Conservation (phyloP, 2,113 vertebrate species). For the Jaculus jaculus region DNA sequence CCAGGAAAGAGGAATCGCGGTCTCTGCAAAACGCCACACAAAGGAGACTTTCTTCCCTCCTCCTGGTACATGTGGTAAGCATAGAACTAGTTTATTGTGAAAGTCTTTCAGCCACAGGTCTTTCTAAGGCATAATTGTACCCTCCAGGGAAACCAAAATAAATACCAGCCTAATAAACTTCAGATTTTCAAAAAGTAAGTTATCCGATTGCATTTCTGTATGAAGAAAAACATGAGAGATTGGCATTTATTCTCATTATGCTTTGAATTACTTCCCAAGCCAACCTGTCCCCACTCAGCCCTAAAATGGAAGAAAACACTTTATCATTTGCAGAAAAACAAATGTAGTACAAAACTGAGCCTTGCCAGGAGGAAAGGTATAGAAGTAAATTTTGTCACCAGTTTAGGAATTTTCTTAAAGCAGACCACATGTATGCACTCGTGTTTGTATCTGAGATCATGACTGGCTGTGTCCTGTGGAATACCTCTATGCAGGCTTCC, state of each 20-base stretch:
- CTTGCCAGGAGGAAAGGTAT: neutral
- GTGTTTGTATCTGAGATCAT: neutral
- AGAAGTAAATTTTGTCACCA: neutral
- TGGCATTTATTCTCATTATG: conserved; percentile 12
- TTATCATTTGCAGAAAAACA: conserved; percentile 12
- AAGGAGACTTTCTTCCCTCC: conserved; percentile 66
- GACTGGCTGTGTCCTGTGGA: neutral
- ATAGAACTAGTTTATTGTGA: conserved; percentile 66
- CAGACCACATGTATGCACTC: too few species aligned
- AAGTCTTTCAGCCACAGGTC: conserved; percentile 61
- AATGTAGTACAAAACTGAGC: neutral
- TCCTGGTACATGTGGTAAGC: conserved; percentile 59
- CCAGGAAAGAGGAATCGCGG: neutral
- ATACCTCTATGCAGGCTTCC: neutral
- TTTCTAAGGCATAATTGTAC: conserved; percentile 66
- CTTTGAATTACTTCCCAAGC: conserved; percentile 60
- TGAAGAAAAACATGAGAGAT: conserved; percentile 57
- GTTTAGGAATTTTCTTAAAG: neutral
- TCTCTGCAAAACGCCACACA: neutral
- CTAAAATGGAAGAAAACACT: conserved; percentile 53
- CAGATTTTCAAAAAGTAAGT: conserved; percentile 64
- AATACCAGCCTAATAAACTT: conserved; percentile 64
- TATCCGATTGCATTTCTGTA: conserved; percentile 59
- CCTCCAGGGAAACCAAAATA: conserved; percentile 70
- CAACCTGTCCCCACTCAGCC: conserved; percentile 21